A percentile compares a stretch with the other conserved stretches of the same genome.
phyloP scores from a whole-genome alignment of 2,797 vertebrate genomes.

The Loris lydekkerianus region DNA sequence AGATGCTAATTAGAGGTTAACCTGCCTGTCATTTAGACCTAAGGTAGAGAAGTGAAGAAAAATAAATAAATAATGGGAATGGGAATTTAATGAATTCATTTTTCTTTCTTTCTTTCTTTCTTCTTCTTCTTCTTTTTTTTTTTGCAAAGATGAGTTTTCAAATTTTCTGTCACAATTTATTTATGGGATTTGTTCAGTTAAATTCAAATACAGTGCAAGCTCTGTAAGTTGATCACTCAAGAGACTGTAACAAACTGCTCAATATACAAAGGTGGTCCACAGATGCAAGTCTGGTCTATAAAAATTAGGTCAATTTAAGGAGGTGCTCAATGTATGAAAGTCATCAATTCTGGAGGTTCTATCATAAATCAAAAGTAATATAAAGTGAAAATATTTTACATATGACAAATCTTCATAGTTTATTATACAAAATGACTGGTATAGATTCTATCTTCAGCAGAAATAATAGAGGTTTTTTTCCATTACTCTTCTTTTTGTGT shows the following conservation, averaged over 20 bases:
- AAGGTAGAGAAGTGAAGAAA: conserved; percentile 59
- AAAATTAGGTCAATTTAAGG: too few relatives aligned
- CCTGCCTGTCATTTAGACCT: conserved; percentile 25
- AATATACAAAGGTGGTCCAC: too few relatives aligned
- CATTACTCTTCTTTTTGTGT: conserved; percentile 39
- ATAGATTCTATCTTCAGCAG: conserved; percentile 18
- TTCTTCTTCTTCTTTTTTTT: neutral
- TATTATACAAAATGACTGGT: conserved; percentile 56
- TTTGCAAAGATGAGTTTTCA: conserved; percentile 61
- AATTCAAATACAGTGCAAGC: conserved; percentile 55
- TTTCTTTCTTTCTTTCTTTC: neutral
- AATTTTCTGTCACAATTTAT: conserved; percentile 64
- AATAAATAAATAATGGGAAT: conserved; percentile 6
- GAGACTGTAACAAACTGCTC: too few relatives aligned
- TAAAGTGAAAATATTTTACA: conserved; percentile 60
- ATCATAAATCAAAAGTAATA: conserved; percentile 69
- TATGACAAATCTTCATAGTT: conserved; percentile 57
- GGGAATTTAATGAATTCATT: conserved; percentile 46
- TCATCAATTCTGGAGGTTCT: too few relatives aligned
- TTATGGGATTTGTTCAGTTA: conserved; percentile 67
- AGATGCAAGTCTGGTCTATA: too few relatives aligned
- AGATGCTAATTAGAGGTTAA: conserved; percentile 60
- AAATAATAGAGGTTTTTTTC: neutral
- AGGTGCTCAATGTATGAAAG: too few relatives aligned
- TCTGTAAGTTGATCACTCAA: too few relatives aligned